Base-by-base conservation (phyloP, 2,797 vertebrate genomes). In the Gymnothorax reevesii region DNA sequence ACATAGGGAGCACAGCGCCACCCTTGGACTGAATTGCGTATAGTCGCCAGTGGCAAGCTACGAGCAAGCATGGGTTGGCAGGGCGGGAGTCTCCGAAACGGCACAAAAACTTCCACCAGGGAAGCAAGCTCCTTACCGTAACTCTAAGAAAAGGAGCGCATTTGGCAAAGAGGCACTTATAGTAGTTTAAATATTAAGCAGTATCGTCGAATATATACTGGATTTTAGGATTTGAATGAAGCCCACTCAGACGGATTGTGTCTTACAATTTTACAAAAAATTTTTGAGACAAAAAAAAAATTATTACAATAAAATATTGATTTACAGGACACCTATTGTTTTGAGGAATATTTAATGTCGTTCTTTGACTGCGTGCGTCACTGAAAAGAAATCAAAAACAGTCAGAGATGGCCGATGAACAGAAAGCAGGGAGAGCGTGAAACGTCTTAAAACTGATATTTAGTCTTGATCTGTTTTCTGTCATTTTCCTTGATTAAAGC, bases 21-120 rank as follows among this genome's bases (percentile, higher is more conserved):
- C 93, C 93, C 55, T 92, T 91, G 92, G 96, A 89, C 88, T 84
- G 42, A 54, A 80, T 0, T 0, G 3, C 5, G 90, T 82, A 93
- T 88, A 97, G 99, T 83, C 99, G 98, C 98, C 97, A 96, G 97
- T 55, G 90, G 90, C 83, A 95, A 93, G 33, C 33, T 42, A 42
- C 33, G 33, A 42, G 33, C 33, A 42, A 42, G 33, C 33, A 42
- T 42, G 33, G 42, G 52, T 17, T 52, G 33, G 64, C 64, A 25
- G 25, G 82, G 82, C 82, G 82, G 82, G 82, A 83, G 55, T 83
- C 82, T 57, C 55, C 82, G 60, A 83, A 83, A 83, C 82, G 33
- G 57, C 57, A 55, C 79, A 55, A 82, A 83, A 83, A 83, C 55
- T 57, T 83, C 82, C 55, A 60, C 6, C 22, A 7, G 80, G 57